These are phyloP conservation scores for Rhinichthys klamathensis DNA, from an alignment of 2,113 vertebrate genomes.

Conservation along the genomic window DNA sequence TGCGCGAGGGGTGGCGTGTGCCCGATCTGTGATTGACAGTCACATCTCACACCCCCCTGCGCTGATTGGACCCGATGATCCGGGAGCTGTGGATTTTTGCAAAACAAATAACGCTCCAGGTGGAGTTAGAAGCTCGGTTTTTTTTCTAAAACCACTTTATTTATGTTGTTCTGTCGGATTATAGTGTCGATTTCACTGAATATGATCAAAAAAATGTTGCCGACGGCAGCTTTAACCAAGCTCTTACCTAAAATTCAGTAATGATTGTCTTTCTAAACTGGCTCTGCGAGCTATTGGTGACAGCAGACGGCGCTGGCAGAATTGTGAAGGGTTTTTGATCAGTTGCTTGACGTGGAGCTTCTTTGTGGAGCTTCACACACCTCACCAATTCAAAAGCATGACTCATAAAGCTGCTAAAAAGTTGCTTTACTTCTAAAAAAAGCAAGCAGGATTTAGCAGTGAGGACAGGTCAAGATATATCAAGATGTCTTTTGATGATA, in stretches of 20 bases:
- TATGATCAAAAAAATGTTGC: too few relatives aligned
- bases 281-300: background rate
- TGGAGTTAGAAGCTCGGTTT: too few relatives aligned
- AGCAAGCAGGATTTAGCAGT: background rate
- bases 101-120: too few relatives aligned
- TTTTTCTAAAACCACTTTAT: too few relatives aligned
- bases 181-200: too few relatives aligned
- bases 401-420: conserved; percentile 2
- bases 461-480: background rate
- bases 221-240: too few relatives aligned
- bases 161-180: too few relatives aligned
- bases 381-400: conserved; percentile 4
- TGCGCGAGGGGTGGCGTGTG: too few relatives aligned
- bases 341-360: background rate
- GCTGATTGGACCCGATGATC: too few relatives aligned
- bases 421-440: background rate
- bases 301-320: background rate
- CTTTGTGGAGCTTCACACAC: background rate
- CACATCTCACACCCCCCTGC: too few relatives aligned
- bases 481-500: background rate
- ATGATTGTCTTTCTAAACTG: background rate
- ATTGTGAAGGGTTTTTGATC: background rate
- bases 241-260: background rate
- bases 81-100: too few relatives aligned
- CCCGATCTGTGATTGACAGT: too few relatives aligned